Percentiles rank a stretch among this genome's conserved stretches.
These are phyloP conservation scores for Tetragnatha montana DNA, from an alignment of 2,888 invertebrate species.

Conservation along the genomic window DNA sequence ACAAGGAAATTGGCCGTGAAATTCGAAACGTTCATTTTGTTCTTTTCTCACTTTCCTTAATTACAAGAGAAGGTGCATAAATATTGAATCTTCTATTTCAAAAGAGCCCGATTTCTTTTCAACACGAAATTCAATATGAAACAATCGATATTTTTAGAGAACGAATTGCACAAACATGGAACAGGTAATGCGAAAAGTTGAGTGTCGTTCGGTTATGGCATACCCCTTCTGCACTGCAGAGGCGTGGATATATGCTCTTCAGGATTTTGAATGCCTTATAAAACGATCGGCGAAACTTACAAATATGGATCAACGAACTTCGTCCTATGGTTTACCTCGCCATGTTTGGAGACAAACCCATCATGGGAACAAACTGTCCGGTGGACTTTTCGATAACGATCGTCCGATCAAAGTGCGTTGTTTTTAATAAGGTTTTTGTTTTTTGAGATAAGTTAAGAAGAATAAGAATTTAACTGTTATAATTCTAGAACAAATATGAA, in stretches of 20 bases:
- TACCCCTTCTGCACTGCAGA: background rate
- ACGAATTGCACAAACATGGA: no score
- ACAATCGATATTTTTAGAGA: no score
- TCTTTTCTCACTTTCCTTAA: background rate
- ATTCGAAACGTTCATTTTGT: conserved; percentile 15
- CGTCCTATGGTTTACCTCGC: conserved; percentile 3
- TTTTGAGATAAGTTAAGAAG: background rate
- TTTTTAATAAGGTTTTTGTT: background rate
- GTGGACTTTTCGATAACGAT: conserved; percentile 10
- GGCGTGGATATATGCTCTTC: background rate
- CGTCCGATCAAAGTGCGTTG: background rate
- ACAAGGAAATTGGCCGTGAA: conserved; percentile 5
- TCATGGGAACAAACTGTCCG: background rate
- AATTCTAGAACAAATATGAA: background rate
- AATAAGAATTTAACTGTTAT: background rate
- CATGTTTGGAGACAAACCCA: conserved; percentile 16
- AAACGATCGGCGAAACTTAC: background rate
- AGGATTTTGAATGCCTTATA: background rate
- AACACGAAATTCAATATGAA: no score
- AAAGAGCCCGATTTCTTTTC: no score
- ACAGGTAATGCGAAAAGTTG: no score
- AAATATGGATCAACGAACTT: conserved; percentile 20
- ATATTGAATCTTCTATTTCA: background rate
- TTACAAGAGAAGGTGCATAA: background rate
- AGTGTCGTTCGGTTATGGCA: no score